Base-by-base conservation (phyloP, 2,113 vertebrate genomes). In the Mobula hypostoma region DNA sequence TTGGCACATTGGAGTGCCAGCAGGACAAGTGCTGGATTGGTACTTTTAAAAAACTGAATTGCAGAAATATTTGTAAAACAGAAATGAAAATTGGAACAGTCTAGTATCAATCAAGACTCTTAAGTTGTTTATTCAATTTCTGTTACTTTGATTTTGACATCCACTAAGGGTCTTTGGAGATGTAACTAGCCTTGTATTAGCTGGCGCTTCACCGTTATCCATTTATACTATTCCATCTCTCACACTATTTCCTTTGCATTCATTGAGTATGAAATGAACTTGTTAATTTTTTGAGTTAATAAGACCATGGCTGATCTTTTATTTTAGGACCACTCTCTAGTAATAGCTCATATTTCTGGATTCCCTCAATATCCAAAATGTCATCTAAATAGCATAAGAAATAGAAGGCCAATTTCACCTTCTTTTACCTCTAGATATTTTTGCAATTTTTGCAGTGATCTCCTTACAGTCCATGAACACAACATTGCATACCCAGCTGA, bases 401-500 rank as follows among this genome's bases (percentile, higher is more conserved):
- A 66, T 66, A 66, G 9, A 87, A 90, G 27, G n/a, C 58, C 58
- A 88, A 63, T 61, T 63, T 88, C 58, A 88, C 11, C 29, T 29
- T 61, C 15, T 80, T 48, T 88, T 90, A 29, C 32, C 58, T 66
- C 6, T 5, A 48, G 56, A 61, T 87, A 29, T 14, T 7, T 21
- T 83, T 48, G 6, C 36, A 56, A 8, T 11, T 63, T 32, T 88
- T 88, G 6, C 94, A 97, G 97, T 97, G 88, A 95, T 96, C 95
- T 97, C 97, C 48, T 95, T 98, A 94, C 97, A 97, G 78, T 97
- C 97, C 61, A 95, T 97, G 95, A 98, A 97, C 72, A 94, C 95
- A 70, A 94, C 96, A 29, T 96, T 99, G 68, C 97, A 98, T 94
- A 96, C 95, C 94, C 97, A 98, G 74, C 95, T 99, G 94, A 94